Conservation (phyloP, 2,888 invertebrate genomes). For the Parnassius orleans region DNA sequence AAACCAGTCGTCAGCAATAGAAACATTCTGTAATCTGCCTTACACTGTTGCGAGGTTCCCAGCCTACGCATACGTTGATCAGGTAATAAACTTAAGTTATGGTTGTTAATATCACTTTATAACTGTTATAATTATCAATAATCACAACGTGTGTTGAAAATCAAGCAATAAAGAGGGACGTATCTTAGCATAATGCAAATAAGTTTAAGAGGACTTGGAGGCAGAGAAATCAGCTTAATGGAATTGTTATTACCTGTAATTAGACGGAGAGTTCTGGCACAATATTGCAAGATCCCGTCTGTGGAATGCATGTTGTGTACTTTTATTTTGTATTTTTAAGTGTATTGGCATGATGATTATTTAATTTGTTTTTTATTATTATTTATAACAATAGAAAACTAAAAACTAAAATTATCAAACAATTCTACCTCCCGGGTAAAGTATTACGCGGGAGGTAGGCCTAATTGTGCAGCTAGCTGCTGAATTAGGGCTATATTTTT, state of each 20-base stretch:
- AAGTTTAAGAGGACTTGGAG: background rate
- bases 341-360: too few species aligned
- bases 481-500: too few species aligned
- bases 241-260: background rate
- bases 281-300: too few species aligned
- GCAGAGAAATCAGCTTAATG: background rate
- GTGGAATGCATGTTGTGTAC: too few species aligned
- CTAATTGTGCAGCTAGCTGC: too few species aligned
- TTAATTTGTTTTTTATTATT: too few species aligned
- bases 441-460: too few species aligned
- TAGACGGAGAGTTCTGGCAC: background rate
- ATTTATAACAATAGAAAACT: too few species aligned
- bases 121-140: conserved; percentile 34
- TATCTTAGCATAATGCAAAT: conserved; percentile 1
- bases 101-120: conserved; percentile 29
- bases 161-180: conserved; percentile 15
- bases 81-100: conserved; percentile 35
- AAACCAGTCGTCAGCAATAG: background rate
- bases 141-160: conserved; percentile 27
- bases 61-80: conserved; percentile 29
- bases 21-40: conserved; percentile 36
- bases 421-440: too few species aligned
- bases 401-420: too few species aligned
- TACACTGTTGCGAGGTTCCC: conserved; percentile 28
- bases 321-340: too few species aligned